A percentile compares a stretch with the other conserved stretches of the same genome.
Evolutionary conservation across 2,797 vertebrate species (phyloP).

Genomic region (Clarias fuscus): DNA sequence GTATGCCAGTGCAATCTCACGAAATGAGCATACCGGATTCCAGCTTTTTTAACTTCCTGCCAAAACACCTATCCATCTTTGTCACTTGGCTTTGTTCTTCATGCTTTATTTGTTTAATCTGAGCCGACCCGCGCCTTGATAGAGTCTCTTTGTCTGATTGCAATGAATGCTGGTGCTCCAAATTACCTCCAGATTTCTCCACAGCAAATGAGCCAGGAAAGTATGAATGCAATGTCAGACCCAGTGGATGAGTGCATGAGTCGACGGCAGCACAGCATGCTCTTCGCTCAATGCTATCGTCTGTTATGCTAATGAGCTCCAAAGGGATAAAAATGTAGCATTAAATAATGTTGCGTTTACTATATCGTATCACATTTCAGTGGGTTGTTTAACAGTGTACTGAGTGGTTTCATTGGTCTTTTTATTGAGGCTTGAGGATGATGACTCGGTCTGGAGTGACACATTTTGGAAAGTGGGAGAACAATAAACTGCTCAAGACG

Average conservation of each 20-base stretch:
- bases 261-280: neutral
- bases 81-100: conserved; percentile 6
- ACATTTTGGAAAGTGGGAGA: neutral
- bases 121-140: neutral
- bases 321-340: neutral
- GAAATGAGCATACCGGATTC: neutral
- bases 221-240: conserved; percentile 42
- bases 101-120: conserved; percentile 25
- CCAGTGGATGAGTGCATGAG: neutral
- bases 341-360: neutral
- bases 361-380: neutral
- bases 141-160: conserved; percentile 36
- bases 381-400: neutral
- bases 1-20: neutral
- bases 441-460: neutral
- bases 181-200: conserved; percentile 51
- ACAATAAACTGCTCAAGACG: neutral
- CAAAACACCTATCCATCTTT: conserved; percentile 25
- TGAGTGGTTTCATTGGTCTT: neutral
- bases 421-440: neutral
- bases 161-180: conserved; percentile 21
- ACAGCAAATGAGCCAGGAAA: conserved; percentile 40
- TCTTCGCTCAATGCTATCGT: neutral
- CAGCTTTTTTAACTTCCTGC: conserved; percentile 1
- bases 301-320: neutral